Base-by-base conservation (phyloP, 2,113 vertebrate genomes). In the Tympanuchus pallidicinctus region DNA sequence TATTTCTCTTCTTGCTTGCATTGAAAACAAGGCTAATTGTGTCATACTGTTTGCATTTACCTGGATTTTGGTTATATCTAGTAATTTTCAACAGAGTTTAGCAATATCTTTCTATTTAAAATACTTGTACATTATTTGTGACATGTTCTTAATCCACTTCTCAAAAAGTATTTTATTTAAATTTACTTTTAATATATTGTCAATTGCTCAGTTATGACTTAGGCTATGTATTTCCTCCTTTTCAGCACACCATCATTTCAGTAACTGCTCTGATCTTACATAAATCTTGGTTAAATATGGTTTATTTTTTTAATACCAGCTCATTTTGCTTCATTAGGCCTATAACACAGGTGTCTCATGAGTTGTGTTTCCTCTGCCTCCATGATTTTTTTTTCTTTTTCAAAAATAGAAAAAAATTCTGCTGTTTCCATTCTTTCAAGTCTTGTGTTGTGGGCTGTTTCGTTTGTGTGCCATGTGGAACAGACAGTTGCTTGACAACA, bases 371-470 rank as follows among this genome's bases (percentile, higher is more conserved):
- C 76, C 20, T 63, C 50, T 83, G 24, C 32, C 36, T 6, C 7
- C 6, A 2, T 24, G 36, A 30, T 78, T 88, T 88, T 90, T 88
- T 66, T 63, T 42, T 42, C 14, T 61, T n/a, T 88, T 57, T 66
- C 65, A 71, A 90, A 91, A 88, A 80, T 8, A 70, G 18, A 38
- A 38, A 38, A 38, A 38, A 21, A 74, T 88, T 88, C 25, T 82
- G 5, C 43, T 56, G 11, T 64, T 90, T 60, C 32, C 57, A 43
- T 93, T 87, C 32, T 81, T 92, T 77, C 61, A 74, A 47, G 4
- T 0, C 0, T 34, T 14, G 3, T 74, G 13, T 75, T 82, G 30
- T 47, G 36, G 13, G 21, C 60, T 82, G 14, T 84, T 93, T 94
- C 43, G 34, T 85, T 91, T 85, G 66, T 19, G 42, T 70, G 24